Evolutionary conservation across 2,113 vertebrate species (phyloP).

Genomic region (Madoqua kirkii): DNA sequence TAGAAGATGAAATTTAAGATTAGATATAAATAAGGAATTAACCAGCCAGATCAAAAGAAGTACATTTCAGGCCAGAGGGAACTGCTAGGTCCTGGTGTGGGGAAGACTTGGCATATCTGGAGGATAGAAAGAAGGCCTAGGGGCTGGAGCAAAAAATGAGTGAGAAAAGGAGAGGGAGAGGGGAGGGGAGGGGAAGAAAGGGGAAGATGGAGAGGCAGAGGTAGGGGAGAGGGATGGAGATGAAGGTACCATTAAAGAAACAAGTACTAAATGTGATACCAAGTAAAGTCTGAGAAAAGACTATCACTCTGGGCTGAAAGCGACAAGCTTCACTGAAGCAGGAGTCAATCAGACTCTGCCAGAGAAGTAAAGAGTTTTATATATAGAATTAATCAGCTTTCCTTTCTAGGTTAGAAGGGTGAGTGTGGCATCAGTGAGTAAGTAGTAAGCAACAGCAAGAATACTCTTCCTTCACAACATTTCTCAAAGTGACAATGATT

Average conservation of each 20-base stretch:
- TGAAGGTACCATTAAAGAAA: neutral
- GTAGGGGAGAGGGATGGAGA: neutral
- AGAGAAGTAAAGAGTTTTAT: neutral
- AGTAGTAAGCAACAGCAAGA: neutral
- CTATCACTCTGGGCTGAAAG: neutral
- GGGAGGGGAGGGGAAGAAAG: no score
- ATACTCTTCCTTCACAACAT: neutral
- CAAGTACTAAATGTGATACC: neutral
- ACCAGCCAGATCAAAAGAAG: neutral
- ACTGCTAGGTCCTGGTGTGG: neutral
- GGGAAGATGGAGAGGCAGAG: neutral
- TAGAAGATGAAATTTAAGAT: constrained; percentile 22
- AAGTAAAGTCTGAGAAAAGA: neutral
- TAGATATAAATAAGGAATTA: neutral
- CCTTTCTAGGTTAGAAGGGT: neutral
- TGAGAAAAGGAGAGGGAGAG: neutral
- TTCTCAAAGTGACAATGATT: constrained; percentile 20
- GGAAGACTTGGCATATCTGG: neutral
- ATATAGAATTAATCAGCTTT: neutral
- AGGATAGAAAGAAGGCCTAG: neutral
- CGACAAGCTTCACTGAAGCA: neutral
- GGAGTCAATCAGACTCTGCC: neutral
- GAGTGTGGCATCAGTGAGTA: neutral
- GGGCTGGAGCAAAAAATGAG: neutral
- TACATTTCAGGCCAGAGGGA: neutral